These are phyloP conservation scores for Ptilorrhoa leucosticta DNA, from an alignment of 2,113 vertebrate genomes.

Conservation along the genomic window DNA sequence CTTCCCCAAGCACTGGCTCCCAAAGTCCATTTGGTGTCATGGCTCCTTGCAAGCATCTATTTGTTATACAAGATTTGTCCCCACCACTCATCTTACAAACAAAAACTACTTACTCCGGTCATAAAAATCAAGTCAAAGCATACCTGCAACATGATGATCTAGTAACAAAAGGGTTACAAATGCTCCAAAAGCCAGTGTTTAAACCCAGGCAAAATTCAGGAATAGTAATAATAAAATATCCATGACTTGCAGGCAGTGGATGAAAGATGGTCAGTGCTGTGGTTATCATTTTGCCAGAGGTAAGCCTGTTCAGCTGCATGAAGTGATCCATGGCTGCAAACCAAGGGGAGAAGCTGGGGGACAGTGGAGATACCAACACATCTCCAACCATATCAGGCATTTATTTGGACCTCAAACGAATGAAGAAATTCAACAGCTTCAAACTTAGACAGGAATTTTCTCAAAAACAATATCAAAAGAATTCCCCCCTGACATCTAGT, in stretches of 20 bases:
- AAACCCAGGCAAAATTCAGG: neutral
- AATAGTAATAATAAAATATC: neutral
- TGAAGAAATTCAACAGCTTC: neutral
- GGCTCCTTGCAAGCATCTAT: neutral
- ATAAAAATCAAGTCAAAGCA: neutral
- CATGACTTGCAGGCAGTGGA: neutral
- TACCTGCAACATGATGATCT: neutral
- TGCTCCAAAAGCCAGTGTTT: neutral
- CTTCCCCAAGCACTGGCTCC: neutral
- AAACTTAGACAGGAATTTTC: neutral
- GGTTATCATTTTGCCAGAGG: neutral
- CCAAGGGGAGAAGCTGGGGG: neutral
- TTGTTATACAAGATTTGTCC: neutral
- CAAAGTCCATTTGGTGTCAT: rapidly evolving
- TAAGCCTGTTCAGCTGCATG: neutral
- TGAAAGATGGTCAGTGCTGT: neutral
- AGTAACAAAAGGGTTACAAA: neutral
- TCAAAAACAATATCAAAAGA: neutral
- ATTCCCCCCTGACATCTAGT: slow-evolving; percentile 10
- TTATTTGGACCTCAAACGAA: neutral
- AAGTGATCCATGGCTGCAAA: neutral
- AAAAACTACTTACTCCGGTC: neutral
- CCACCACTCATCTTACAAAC: neutral
- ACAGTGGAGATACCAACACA: neutral
- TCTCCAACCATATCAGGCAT: neutral